A percentile compares a stretch with the other conserved stretches of the same genome.
phyloP scores from a whole-genome alignment of 1,140 invertebrate genomes.

The Sminthurinus signatus region DNA sequence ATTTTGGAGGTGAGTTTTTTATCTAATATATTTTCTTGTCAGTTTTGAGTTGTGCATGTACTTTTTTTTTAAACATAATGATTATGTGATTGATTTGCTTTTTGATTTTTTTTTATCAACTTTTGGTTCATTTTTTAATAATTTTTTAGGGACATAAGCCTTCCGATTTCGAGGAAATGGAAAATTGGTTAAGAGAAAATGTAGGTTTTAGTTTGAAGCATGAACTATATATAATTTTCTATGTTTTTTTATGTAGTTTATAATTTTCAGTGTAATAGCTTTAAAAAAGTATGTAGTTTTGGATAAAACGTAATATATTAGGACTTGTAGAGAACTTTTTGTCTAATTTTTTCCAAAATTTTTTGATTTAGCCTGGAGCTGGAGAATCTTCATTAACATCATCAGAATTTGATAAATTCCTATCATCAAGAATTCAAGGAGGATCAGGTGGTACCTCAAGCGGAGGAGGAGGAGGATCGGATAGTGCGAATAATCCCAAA shows the following conservation, averaged over 20 bases:
- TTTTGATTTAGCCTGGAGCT: constrained; percentile 28
- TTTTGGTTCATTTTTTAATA: constrained; percentile 11
- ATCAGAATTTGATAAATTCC: constrained; percentile 86
- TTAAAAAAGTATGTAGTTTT: background rate
- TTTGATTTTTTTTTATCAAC: background rate
- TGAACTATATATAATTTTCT: too few species aligned
- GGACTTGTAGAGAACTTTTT: too few species aligned
- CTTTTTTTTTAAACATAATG: background rate
- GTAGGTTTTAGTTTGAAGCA: background rate
- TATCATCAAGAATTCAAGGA: constrained; percentile 78
- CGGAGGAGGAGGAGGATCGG: background rate
- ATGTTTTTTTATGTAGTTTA: background rate
- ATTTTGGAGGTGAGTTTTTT: background rate
- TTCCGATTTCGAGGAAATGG: constrained; percentile 19
- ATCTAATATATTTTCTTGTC: too few species aligned
- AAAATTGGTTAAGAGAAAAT: constrained; percentile 25
- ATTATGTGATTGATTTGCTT: constrained; percentile 9
- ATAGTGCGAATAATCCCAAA: constrained; percentile 2
- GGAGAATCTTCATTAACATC: constrained; percentile 68
- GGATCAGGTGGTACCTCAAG: constrained; percentile 45
- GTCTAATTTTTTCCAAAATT: too few species aligned
- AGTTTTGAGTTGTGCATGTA: too few species aligned
- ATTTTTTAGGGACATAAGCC: constrained; percentile 12
- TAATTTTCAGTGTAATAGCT: background rate
- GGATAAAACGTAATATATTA: background rate